Evolutionary conservation across 2,113 vertebrate species (phyloP).

Genomic region (cat (Felis catus)): DNA sequence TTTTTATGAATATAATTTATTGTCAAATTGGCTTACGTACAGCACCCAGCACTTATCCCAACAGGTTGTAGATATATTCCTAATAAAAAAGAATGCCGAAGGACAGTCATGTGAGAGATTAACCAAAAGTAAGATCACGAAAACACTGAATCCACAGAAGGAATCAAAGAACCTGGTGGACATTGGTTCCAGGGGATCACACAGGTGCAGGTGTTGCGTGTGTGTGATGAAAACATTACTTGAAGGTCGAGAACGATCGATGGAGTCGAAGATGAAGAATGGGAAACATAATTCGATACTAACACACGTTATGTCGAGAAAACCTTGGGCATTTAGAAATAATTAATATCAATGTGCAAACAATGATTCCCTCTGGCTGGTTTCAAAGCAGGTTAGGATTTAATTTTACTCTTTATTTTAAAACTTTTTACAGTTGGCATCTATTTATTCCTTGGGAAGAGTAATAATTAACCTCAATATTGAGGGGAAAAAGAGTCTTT

Average conservation of each 20-base stretch:
- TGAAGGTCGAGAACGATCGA: background rate
- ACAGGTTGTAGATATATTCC: background rate
- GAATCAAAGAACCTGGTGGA: background rate
- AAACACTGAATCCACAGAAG: background rate
- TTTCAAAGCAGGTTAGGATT: background rate
- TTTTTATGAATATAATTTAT: no score
- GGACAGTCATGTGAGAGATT: background rate
- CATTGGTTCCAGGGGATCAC: accelerated
- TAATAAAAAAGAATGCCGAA: background rate
- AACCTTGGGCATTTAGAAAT: background rate
- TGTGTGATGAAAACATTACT: background rate
- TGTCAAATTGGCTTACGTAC: no score
- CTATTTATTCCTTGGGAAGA: background rate
- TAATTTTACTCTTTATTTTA: background rate
- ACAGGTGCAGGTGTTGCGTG: background rate
- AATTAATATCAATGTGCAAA: background rate
- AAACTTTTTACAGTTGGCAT: background rate
- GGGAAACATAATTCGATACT: background rate
- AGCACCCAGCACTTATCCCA: no score
- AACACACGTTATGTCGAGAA: accelerated
- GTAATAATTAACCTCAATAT: background rate
- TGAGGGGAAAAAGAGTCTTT: background rate
- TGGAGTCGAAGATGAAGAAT: background rate
- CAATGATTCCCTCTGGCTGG: background rate
- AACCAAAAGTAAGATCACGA: background rate